These are phyloP conservation scores for Sepioteuthis lessoniana DNA, from an alignment of 2,888 invertebrate genomes.

Conservation along the genomic window DNA sequence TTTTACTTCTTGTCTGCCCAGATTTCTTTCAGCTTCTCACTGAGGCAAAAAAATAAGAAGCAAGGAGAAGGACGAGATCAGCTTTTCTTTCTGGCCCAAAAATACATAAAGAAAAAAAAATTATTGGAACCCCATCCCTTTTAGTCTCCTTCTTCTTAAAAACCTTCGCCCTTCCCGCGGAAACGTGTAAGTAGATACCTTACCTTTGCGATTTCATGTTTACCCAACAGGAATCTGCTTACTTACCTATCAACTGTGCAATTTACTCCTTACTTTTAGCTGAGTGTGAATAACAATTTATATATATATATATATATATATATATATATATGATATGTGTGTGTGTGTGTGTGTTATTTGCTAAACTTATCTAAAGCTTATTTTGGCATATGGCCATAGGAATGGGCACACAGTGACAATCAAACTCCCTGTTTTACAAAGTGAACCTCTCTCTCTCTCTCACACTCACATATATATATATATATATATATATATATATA, in stretches of 20 bases:
- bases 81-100: background rate
- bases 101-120: background rate
- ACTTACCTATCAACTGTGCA: background rate
- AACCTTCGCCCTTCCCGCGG: background rate
- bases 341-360: too few relatives aligned
- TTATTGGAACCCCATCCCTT: background rate
- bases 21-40: background rate
- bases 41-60: background rate
- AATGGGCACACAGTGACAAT: too few relatives aligned
- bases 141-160: background rate
- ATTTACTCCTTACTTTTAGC: background rate
- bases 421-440: too few relatives aligned
- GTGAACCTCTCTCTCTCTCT: too few relatives aligned
- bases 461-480: too few relatives aligned
- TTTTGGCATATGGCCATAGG: too few relatives aligned
- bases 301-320: conserved; percentile 35
- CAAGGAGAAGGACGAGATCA: background rate
- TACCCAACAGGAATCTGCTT: background rate
- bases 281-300: too few relatives aligned
- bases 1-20: background rate
- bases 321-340: conserved; percentile 11
- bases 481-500: too few relatives aligned
- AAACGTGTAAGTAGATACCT: background rate
- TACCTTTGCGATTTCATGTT: background rate
- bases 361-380: too few relatives aligned